Evolutionary conservation across 2,113 vertebrate genomes (phyloP), one percentile per base, ranked within the genome.

Genomic region (Ctenodactylus gundi): DNA sequence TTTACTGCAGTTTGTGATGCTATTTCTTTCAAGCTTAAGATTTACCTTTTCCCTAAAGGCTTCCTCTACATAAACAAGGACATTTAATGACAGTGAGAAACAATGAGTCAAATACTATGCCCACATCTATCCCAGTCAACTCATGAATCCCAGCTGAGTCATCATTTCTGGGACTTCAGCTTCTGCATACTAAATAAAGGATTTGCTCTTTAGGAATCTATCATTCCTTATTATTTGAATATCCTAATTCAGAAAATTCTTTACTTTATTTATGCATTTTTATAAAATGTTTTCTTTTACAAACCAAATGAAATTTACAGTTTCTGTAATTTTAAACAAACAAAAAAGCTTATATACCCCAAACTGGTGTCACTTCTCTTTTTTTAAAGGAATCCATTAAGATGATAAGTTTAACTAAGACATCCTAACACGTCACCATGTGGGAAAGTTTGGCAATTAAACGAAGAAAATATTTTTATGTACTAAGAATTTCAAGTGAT

Each of bases 401-500:
- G 34, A 92, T 46, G 31, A 55, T 85, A 95, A 94, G 85, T 29
- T 90, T 83, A 65, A 18, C 67, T 51, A 86, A 76, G 15, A 87
- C 78, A 86, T 44, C 39, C 88, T 53, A 82, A 95, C 58, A 93
- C 75, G 93, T 49, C 10, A 83, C 60, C 76, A 25, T 49, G 25
- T 76, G 46, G 36, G 44, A n/a, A n/a, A 95, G 8, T 53, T 97
- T 97, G 95, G 53, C 46, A 97, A 77, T 82, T 96, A 94, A 91
- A 94, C n/a, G n/a, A n/a, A 97, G 57, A 31, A 92, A 96, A 95
- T 11, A 92, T 15, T 41, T 92, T 80, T 91, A 67, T 94, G 97
- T 97, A 70, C 78, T 97, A 93, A 88, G 96, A 60, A 95, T 88
- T 76, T 95, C 91, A 46, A 94, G 73, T 91, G 75, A 95, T 39